Evolutionary conservation across 2,888 invertebrate species (phyloP).

Genomic region (Candidula unifasciata): DNA sequence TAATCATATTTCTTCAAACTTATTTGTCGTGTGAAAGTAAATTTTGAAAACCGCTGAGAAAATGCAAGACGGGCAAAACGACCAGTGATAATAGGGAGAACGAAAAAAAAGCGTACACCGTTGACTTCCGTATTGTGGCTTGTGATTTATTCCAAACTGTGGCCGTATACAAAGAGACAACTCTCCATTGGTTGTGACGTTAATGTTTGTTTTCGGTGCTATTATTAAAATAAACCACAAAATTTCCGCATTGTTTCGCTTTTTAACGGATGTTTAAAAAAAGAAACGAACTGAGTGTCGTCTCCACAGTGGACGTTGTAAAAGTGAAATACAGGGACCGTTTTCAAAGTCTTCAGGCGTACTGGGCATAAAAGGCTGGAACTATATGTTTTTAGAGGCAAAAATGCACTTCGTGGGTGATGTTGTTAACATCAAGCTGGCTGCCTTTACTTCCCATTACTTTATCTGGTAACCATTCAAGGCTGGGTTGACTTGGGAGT

Average conservation of each 20-base stretch:
- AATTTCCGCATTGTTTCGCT: not conserved
- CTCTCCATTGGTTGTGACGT: slow-evolving; percentile 6
- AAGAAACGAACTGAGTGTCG: too few species aligned
- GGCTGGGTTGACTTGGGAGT: too few species aligned
- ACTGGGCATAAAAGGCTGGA: too few species aligned
- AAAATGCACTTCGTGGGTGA: too few species aligned
- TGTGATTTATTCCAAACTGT: not conserved
- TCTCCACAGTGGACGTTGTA: too few species aligned
- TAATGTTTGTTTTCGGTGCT: not conserved
- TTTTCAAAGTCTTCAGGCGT: too few species aligned
- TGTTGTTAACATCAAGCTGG: too few species aligned
- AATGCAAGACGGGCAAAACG: not conserved
- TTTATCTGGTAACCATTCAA: too few species aligned
- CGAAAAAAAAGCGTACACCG: not conserved
- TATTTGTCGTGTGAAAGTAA: not conserved
- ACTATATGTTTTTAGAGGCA: too few species aligned
- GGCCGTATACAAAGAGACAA: not conserved
- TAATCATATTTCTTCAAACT: too few species aligned
- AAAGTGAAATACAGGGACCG: too few species aligned
- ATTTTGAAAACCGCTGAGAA: not conserved
- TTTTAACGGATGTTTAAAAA: not conserved
- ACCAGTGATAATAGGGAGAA: not conserved
- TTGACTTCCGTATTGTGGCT: not conserved
- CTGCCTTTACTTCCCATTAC: too few species aligned
- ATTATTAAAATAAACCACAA: not conserved